Conservation (phyloP, 2,888 invertebrate genomes). For the Tanytarsus gracilentus region DNA sequence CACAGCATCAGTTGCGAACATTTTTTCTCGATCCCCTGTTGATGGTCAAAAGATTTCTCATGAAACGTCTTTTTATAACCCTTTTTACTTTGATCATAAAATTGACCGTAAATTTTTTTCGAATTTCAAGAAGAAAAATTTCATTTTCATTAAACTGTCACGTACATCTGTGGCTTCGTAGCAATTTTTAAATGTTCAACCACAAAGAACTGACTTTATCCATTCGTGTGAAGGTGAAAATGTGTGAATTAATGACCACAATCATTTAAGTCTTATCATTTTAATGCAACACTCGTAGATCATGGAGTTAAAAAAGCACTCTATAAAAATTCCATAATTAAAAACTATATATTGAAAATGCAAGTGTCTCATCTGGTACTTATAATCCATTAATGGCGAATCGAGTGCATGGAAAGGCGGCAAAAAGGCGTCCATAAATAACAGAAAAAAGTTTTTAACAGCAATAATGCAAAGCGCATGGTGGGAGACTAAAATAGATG, state of each 20-base stretch:
- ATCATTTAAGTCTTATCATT: no score
- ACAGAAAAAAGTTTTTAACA: not conserved
- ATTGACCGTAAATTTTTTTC: not conserved
- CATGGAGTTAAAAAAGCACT: not conserved
- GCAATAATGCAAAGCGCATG: not conserved
- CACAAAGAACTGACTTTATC: no score
- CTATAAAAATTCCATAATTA: no score
- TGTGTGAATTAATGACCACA: no score
- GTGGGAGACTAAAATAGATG: no score
- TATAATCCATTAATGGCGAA: slow-evolving; percentile 4
- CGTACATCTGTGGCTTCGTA: not conserved
- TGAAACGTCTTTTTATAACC: no score
- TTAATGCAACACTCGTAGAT: not conserved
- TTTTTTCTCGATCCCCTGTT: no score
- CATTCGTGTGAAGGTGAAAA: no score
- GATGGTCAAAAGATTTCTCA: no score
- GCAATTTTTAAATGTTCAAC: not conserved
- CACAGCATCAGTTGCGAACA: no score
- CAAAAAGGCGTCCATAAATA: not conserved
- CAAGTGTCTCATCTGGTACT: slow-evolving; percentile 6
- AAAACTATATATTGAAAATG: not conserved
- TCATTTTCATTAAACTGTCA: not conserved
- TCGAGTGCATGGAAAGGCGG: not conserved
- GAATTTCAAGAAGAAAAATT: not conserved
- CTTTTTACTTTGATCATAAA: not conserved